These are phyloP conservation scores for Vollenhovia emeryi DNA, from an alignment of 1,140 invertebrate species.

Conservation along the genomic window DNA sequence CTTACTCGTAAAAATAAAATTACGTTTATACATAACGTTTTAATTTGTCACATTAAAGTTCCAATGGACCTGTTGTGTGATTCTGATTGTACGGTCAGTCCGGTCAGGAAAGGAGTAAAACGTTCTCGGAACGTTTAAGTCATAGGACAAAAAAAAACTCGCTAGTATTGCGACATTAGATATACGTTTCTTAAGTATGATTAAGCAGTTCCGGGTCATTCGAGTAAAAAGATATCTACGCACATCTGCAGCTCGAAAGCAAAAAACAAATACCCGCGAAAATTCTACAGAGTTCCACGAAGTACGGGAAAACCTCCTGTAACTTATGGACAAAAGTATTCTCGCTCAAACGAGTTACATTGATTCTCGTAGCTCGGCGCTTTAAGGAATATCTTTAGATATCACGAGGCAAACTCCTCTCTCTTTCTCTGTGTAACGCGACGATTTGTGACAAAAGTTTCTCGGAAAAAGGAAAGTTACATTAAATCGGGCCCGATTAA, in stretches of 20 bases:
- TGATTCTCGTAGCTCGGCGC: neutral
- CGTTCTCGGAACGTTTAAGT: constrained; percentile 23
- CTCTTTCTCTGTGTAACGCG: no score
- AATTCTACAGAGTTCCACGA: neutral
- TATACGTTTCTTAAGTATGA: constrained; percentile 14
- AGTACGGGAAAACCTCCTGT: neutral
- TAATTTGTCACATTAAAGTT: neutral
- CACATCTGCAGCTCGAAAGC: neutral
- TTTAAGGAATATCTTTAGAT: constrained; percentile 1
- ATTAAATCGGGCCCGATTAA: neutral
- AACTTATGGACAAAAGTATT: neutral
- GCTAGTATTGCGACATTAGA: neutral
- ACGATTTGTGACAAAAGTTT: neutral
- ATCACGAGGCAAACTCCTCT: neutral
- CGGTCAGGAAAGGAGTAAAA: neutral
- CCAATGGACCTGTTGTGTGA: neutral
- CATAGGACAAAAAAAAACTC: constrained; percentile 1
- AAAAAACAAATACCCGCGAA: neutral
- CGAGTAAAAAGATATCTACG: neutral
- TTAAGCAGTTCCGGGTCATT: neutral
- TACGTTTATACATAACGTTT: neutral
- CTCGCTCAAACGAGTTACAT: neutral
- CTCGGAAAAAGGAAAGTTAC: neutral
- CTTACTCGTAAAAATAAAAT: constrained; percentile 3
- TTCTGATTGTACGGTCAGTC: neutral